phyloP scores from a whole-genome alignment of 2,797 vertebrate species.

The Malurus leucopterus region DNA sequence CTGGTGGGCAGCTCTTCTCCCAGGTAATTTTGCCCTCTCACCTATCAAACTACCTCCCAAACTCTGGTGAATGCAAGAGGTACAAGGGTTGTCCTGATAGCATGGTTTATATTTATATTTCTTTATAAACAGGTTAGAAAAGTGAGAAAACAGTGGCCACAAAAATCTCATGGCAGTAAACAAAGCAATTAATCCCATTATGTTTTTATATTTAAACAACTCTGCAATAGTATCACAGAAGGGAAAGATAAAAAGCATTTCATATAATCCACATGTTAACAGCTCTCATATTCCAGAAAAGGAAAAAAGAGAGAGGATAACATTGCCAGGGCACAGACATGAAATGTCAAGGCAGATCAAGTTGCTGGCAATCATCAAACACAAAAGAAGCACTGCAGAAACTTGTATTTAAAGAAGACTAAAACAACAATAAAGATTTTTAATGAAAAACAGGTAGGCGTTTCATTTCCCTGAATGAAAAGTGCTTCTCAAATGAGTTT shows the following conservation, averaged over 20 bases:
- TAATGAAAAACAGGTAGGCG: neutral
- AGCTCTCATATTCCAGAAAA: conserved; percentile 9
- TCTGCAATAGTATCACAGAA: neutral
- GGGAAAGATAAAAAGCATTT: conserved; percentile 25
- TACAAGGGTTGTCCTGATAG: neutral
- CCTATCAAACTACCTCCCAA: neutral
- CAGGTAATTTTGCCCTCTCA: neutral
- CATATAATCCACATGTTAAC: conserved; percentile 21
- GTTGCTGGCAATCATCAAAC: neutral
- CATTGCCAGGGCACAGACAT: neutral
- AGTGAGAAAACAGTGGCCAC: neutral
- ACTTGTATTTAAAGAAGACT: neutral
- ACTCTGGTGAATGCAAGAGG: neutral
- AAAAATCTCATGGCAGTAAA: neutral
- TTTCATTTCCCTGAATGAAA: conserved; percentile 1
- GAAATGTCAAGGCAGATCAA: conserved; percentile 30
- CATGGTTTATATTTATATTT: neutral
- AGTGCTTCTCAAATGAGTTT: conserved; percentile 10
- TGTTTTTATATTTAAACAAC: conserved; percentile 1
- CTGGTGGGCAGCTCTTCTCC: neutral
- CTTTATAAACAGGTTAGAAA: neutral
- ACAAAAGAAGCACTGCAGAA: neutral
- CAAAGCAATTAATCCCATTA: neutral
- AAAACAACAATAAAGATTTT: neutral
- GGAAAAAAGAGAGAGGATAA: neutral